phyloP scores from a whole-genome alignment of 2,113 vertebrate species.

The Cynopterus brachyotis region DNA sequence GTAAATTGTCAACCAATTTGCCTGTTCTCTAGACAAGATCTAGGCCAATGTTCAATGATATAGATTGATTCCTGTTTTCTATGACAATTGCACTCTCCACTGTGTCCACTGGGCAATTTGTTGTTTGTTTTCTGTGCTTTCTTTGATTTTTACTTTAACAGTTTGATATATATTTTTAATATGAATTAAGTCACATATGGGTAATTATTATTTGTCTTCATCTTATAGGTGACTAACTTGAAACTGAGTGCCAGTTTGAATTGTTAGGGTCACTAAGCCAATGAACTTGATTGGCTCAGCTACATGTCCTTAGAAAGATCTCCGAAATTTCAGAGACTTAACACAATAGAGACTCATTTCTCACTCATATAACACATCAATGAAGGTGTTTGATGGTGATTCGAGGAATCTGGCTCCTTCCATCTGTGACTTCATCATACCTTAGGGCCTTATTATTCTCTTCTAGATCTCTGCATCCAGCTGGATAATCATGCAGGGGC shows the following conservation, averaged over 20 bases:
- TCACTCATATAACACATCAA: neutral
- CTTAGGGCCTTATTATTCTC: neutral
- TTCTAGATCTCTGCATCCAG: neutral
- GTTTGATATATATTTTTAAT: neutral
- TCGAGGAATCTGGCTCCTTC: neutral
- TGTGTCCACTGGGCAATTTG: neutral
- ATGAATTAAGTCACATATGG: neutral
- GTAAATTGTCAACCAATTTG: neutral
- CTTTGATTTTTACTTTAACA: neutral
- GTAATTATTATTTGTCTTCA: neutral
- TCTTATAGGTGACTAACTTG: neutral
- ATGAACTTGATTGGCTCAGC: neutral
- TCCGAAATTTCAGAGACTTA: neutral
- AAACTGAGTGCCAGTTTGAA: neutral
- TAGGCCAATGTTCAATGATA: neutral
- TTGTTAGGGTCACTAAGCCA: neutral
- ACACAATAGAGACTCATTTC: neutral
- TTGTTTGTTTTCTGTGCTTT: neutral
- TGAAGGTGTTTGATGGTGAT: neutral
- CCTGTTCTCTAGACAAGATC: neutral
- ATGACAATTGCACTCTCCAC: neutral
- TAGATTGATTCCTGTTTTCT: neutral
- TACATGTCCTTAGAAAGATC: neutral
- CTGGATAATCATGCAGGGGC: neutral
- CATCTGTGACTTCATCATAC: slow-evolving; percentile 17